Base-by-base conservation (phyloP, 2,888 invertebrate species). In the Eilema griseolum region DNA sequence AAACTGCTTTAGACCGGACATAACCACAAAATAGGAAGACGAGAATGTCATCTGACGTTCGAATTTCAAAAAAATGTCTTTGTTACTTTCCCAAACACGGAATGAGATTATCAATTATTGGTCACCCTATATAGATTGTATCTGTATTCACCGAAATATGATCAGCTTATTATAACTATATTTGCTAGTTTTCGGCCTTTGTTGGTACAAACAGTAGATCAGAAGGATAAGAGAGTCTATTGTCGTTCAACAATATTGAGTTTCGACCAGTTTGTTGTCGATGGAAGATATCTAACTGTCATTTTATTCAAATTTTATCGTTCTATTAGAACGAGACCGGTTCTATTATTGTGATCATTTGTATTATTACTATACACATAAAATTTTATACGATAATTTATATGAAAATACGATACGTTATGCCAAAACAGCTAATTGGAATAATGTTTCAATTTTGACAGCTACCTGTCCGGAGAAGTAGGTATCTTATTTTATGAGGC, bases 111-210 rank as follows among this genome's bases (percentile, higher is more conserved):
- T 84, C 89, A 89, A 90, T 92, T 91, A 92, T 92, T 88, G 90
- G 90, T 89, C 91, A 89, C 93, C 92, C 91, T 84, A 86, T 71
- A 81, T 77, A 85, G 92, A 92, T 92, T 83, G 69, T 81, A 92
- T 93, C 92, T 82, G 67, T 73, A 81, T 87, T 83, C 79, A 83
- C 79, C 73, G 94, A 92, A 94, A 94, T 89, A 90, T 89, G 93
- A 94, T 93, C 89, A 82, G 84, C 90, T 93, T 92, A 92, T 94
- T 94, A 94, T 93, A 93, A 92, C 93, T 93, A 93, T 94, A 94
- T 93, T 93, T 89, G 90, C 89, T 90, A 90, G 89, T 90, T 91
- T 86, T 89, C 84, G 85, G 85, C 81, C 80, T 86, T 90, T 90
- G 90, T 90, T 83, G 83, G 75, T 70, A 76, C 83, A 83, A 83